phyloP scores from a whole-genome alignment of 2,888 invertebrate genomes.

The Apamea monoglypha region DNA sequence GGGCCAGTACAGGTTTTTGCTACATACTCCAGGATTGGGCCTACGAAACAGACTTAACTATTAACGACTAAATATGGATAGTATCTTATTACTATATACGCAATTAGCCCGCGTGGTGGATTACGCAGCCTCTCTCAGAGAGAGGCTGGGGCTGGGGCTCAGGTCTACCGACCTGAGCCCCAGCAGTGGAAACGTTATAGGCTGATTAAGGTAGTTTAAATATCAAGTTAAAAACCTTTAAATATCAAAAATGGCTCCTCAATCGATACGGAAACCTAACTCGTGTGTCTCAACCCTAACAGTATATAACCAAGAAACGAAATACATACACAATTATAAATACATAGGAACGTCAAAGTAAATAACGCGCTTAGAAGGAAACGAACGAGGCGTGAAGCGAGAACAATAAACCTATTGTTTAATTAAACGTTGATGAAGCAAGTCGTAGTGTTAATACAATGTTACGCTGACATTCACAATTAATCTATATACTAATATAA shows the following conservation, averaged over 20 bases:
- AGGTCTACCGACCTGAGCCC: too few species aligned
- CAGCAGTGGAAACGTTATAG: too few species aligned
- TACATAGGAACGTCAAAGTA: slow-evolving; percentile 43
- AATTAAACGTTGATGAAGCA: slow-evolving; percentile 60
- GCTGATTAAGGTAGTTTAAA: neutral
- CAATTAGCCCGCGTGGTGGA: neutral
- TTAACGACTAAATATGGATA: too few species aligned
- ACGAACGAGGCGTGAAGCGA: slow-evolving; percentile 47
- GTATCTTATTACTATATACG: neutral
- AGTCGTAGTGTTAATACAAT: slow-evolving; percentile 50
- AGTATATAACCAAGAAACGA: slow-evolving; percentile 7
- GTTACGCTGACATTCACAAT: slow-evolving; percentile 56
- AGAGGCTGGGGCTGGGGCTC: too few species aligned
- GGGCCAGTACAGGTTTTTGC: too few species aligned
- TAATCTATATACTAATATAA: slow-evolving; percentile 7
- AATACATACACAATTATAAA: slow-evolving; percentile 14
- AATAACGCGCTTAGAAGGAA: slow-evolving; percentile 52
- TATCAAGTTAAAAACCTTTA: too few species aligned
- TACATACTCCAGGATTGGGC: too few species aligned
- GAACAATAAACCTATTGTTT: slow-evolving; percentile 60
- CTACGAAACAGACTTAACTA: too few species aligned
- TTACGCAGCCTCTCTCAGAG: neutral
- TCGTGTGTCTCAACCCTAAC: neutral
- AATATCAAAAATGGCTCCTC: neutral
- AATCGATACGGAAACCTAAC: neutral